Base-by-base conservation (phyloP, 1,140 invertebrate genomes). In the Drosophila ficusphila region DNA sequence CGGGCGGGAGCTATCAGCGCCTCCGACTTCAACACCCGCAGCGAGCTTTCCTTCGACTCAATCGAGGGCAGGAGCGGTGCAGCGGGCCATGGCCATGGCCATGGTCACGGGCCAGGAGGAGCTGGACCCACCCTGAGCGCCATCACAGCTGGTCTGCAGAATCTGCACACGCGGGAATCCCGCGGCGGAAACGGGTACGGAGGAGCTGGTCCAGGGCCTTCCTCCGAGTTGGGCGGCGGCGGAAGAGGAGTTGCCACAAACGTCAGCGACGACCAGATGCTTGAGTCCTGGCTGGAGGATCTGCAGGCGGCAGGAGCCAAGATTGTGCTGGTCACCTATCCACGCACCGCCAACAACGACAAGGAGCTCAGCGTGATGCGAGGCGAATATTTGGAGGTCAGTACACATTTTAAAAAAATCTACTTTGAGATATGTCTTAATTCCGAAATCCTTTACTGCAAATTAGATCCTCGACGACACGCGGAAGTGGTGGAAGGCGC, bases 401-500 rank as follows among this genome's bases (percentile, higher is more conserved):
- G 91, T 19, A 9, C 7, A 11, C 3, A 7, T 18, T 3, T 0
- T 3, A n/a, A 4, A 6, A 9, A 11, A 0, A 4, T 14, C 1
- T 4, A 7, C 3, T n/a, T 0, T 0, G 5, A 1, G 5, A 1
- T 81, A n/a, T 0, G 1, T 21, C n/a, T n/a, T n/a, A n/a, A n/a
- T n/a, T 2, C 4, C 5, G 16, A 25, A 29, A 8, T 0, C n/a
- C 0, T 0, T 2, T 4, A 11, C 2, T 9, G 8, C 4, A 1
- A 7, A 1, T 7, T 85, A 98, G 96, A 95, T 99, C 34, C 92
- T 99, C 44, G 98, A 99, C 90, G 97, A 98, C 92, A 96, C 95
- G 33, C 94, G 98, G 71, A 99, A 99, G 92, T 99, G 98, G 98
- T 99, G 98, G 98, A 98, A 98, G 92, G 96, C 98, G 62, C 94